Percentiles rank a stretch among this genome's conserved stretches.
phyloP scores from a whole-genome alignment of 2,797 vertebrate genomes.

The Anisognathus igniventris region DNA sequence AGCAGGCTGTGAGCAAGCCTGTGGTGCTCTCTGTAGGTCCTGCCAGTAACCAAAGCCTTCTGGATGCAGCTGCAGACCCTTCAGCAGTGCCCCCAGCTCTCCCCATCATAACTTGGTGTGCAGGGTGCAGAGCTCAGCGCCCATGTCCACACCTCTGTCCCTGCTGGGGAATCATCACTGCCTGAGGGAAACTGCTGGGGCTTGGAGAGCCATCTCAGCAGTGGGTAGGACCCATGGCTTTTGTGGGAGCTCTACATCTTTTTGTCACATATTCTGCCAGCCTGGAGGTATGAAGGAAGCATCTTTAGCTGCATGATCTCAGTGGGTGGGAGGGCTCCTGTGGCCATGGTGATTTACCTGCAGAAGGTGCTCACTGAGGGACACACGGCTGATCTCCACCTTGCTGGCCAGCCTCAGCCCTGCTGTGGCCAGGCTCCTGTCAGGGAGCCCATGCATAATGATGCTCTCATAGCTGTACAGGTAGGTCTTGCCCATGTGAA shows the following conservation, averaged over 20 bases:
- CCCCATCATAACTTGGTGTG: rapidly evolving
- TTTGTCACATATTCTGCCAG: not conserved
- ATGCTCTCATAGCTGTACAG: conserved; percentile 50
- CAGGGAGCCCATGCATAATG: conserved; percentile 36
- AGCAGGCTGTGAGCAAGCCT: not conserved
- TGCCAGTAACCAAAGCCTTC: not conserved
- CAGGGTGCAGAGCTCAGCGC: not conserved
- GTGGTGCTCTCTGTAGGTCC: not conserved
- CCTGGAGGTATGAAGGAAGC: rapidly evolving
- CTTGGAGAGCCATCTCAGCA: not conserved
- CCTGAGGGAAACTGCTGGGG: rapidly evolving
- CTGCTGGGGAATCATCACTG: rapidly evolving
- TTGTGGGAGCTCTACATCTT: not conserved
- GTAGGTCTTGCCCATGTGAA: conserved; percentile 50
- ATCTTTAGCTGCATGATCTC: rapidly evolving
- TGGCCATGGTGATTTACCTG: conserved; percentile 24
- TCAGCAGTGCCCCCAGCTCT: rapidly evolving
- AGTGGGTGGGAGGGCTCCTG: too few species aligned
- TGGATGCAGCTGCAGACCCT: not conserved
- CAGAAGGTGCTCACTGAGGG: conserved; percentile 21
- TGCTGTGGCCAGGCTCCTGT: not conserved
- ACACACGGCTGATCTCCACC: conserved; percentile 53
- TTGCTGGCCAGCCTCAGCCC: conserved; percentile 55
- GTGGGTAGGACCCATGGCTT: not conserved
- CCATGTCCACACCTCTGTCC: not conserved